Evolutionary conservation across 2,797 vertebrate species (phyloP), one percentile per base, ranked within the genome.

Genomic region (Sebastes oblongus): DNA sequence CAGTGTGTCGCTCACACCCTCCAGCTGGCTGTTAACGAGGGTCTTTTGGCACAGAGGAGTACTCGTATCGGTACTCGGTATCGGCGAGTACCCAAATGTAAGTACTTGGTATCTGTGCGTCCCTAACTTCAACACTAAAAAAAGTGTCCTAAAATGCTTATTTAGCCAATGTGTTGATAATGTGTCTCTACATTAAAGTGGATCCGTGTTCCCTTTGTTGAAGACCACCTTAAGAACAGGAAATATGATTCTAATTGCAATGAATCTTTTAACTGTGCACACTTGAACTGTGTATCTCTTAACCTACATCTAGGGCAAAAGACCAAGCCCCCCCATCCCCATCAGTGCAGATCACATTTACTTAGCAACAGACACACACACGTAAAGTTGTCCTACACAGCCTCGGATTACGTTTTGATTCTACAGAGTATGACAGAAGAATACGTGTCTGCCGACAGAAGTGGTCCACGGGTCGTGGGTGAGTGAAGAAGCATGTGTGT

Each of bases 261-360:
- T 60, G 7, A 68, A 46, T 78, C 10, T 59, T 42, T 72, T 59
- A 62, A 72, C 11, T 8, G 1, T 66, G 13, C 22, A 71, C 2
- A 6, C 14, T 22, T 52, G 5, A 69, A 72, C 34, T 18, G 18
- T 59, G n/a, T 18, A 24, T 27, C 6, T 12, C 11, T 29, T 14
- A 24, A 36, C 74, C n/a, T 52, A 27, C 71, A 79, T 79, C n/a
- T 66, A 30, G 72, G 62, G 42, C 74, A 74, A 42, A 61, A 65
- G 24, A 73, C 61, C 20, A 46, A 67, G 3, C 10, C 14, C 4
- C 14, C 56, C 5, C 36, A 54, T 46, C 55, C 24, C 13, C 39
- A 0, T 3, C 22, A 72, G 9, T 74, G 75, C 66, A 50, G 68
- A 65, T 82, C 73, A 36, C 29, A 78, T 73, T 58, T 60, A 59